Conservation (phyloP, 1,140 invertebrate species). For the Panagrolaimus sp. region DNA sequence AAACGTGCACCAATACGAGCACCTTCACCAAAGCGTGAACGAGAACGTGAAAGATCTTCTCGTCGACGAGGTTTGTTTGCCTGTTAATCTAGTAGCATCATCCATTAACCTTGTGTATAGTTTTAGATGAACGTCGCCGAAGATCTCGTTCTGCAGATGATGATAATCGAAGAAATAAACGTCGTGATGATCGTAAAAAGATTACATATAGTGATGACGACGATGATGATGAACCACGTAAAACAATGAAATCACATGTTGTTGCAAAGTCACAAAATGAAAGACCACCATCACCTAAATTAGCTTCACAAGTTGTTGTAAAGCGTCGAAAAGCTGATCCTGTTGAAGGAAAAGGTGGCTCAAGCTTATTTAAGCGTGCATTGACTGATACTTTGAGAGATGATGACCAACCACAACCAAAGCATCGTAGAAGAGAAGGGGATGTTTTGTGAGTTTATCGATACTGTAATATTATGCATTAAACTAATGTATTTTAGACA, state of each 20-base stretch:
- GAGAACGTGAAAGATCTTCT: not conserved
- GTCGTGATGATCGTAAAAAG: not conserved
- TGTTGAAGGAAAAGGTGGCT: not conserved
- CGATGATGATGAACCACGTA: not conserved
- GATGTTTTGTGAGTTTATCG: not conserved
- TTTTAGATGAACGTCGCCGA: not conserved
- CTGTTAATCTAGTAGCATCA: too few species aligned
- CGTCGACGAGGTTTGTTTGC: too few species aligned
- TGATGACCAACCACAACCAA: not conserved
- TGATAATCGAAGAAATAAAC: not conserved
- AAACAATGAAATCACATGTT: not conserved
- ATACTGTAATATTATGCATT: too few species aligned
- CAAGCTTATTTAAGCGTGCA: not conserved
- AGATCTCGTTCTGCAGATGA: not conserved
- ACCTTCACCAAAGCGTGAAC: not conserved
- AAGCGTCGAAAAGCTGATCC: not conserved
- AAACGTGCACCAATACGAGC: constrained; percentile 4
- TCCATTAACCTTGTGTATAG: too few species aligned
- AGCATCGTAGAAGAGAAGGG: not conserved
- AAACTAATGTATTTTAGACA: not conserved
- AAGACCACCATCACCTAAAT: not conserved
- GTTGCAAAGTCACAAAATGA: constrained; percentile 13
- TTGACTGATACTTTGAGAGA: not conserved
- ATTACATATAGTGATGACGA: constrained; percentile 2
- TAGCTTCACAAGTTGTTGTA: not conserved